Evolutionary conservation across 2,113 vertebrate genomes (phyloP), one percentile per base, ranked within the genome.

Genomic region (Oncorhynchus gorbuscha): DNA sequence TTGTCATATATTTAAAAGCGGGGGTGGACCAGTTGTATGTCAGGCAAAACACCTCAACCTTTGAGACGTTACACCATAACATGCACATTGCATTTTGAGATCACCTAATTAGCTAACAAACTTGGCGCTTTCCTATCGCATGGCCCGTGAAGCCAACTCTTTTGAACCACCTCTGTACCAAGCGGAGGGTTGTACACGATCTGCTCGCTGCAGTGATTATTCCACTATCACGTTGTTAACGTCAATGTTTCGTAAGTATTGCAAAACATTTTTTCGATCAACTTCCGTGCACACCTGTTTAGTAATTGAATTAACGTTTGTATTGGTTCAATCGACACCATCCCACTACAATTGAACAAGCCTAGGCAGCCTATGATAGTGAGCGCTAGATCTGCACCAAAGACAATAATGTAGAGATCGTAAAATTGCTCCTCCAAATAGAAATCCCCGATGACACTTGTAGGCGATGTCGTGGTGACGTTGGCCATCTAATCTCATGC

Each of bases 1-100:
- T 11, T 11, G 2, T 64, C 49, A 18, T 45, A 18, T 45, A 0
- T 8, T 22, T 8, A 24, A n/a, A 69, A 80, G 45, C 74, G 39
- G 71, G 8, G 24, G 24, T 45, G 18, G 76, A 71, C 59, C 30
- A 45, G 83, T 92, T 93, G 39, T 39, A 92, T 83, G 81, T 89
- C 91, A 91, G 85, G 69, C 77, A 30, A 76, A 20, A 20, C 9
- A 45, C 83, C 81, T n/a, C 86, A 88, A 87, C 87, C 88, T 90
- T 88, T 89, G 88, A 79, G 80, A 49, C 32, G 66, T 71, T 71
- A 74, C 39, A 75, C 81, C 79, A 75, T 74, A 79, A 5, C 76
- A 13, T 69, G 80, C 84, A 59, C 39, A 20, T 13, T 68, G n/a
- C 28, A 39, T 32, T 28, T 28, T 30, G 12, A 16, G 1, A 24